Evolutionary conservation across 2,797 vertebrate genomes (phyloP).

Genomic region (Eurystomus glaucurus): DNA sequence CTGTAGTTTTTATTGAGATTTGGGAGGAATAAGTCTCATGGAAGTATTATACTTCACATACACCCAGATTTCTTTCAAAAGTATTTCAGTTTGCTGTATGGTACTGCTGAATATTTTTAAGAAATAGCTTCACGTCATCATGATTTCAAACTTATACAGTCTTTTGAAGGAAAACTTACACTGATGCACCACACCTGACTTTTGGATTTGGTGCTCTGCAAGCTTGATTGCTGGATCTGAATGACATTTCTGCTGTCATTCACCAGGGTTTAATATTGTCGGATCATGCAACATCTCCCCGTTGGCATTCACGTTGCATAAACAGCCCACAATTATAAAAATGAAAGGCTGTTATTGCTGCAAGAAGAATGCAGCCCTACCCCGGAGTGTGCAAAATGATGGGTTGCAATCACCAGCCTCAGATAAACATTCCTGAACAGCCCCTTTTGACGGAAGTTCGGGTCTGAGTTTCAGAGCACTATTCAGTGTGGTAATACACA

Average conservation of each 20-base stretch:
- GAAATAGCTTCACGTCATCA: background rate
- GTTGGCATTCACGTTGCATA: background rate
- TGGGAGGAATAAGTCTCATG: accelerated
- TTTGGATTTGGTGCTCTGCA: accelerated
- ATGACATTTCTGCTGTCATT: background rate
- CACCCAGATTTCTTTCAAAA: background rate
- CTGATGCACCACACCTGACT: background rate
- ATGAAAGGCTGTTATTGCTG: background rate
- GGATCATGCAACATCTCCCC: background rate
- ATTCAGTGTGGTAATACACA: constrained; percentile 32
- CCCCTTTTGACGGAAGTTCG: background rate
- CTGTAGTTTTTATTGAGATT: background rate
- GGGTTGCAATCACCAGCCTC: background rate
- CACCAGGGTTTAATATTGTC: background rate
- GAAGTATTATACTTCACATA: accelerated
- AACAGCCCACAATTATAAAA: background rate
- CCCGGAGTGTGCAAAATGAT: background rate
- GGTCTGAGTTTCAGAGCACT: constrained; percentile 27
- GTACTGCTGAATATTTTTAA: background rate
- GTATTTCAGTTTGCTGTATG: background rate
- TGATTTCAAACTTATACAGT: background rate
- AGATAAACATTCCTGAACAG: background rate
- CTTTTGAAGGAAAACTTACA: background rate
- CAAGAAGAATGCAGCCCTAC: background rate
- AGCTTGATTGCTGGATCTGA: background rate